These are phyloP conservation scores for Falco punctatus DNA, from an alignment of 2,113 vertebrate species.

Conservation along the genomic window DNA sequence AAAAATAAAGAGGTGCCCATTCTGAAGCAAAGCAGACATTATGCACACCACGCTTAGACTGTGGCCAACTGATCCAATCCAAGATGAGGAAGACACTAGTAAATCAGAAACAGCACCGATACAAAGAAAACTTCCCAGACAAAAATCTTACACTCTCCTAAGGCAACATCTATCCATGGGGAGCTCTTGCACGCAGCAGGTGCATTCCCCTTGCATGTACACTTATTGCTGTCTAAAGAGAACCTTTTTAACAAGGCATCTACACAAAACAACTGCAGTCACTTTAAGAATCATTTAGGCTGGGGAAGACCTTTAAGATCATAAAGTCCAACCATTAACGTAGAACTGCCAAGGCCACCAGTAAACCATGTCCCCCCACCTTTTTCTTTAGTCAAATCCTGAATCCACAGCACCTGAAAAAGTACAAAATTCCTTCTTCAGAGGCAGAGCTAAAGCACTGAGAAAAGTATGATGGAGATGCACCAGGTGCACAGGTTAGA, in stretches of 20 bases:
- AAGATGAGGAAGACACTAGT: not conserved
- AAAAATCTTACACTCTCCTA: not conserved
- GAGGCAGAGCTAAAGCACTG: not conserved
- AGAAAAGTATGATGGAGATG: not conserved
- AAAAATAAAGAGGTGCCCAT: not conserved
- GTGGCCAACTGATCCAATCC: not conserved
- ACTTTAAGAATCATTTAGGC: not conserved
- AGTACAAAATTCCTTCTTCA: not conserved
- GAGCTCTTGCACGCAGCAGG: not conserved
- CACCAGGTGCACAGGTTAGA: not conserved
- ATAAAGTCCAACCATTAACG: no score
- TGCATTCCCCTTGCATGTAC: rapidly evolving
- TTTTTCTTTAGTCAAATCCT: not conserved
- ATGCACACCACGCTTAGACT: not conserved
- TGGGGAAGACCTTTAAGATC: no score
- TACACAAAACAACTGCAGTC: not conserved
- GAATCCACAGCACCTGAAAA: not conserved
- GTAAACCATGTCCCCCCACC: no score
- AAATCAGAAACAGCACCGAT: not conserved
- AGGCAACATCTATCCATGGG: not conserved
- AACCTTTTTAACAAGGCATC: not conserved
- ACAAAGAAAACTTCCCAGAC: not conserved
- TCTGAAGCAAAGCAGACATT: not conserved
- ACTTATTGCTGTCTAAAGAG: not conserved
- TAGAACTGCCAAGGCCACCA: no score